Evolutionary conservation across 2,113 vertebrate species (phyloP).

Genomic region (Semicossyphus pulcher): DNA sequence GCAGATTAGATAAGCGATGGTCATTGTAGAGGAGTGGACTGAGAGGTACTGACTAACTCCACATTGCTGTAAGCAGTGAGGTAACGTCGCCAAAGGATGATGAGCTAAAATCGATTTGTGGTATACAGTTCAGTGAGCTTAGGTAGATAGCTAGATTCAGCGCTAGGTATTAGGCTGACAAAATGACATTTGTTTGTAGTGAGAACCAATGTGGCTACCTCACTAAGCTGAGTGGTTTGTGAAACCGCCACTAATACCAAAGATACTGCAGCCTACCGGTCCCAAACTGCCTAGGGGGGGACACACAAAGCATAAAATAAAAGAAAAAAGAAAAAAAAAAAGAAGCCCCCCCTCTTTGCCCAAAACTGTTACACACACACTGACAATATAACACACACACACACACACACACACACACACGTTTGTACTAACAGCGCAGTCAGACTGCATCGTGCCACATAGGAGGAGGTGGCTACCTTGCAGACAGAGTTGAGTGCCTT

Average conservation of each 20-base stretch:
- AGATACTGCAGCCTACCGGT: slow-evolving; percentile 95
- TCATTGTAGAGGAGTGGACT: slow-evolving; percentile 67
- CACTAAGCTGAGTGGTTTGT: slow-evolving; percentile 97
- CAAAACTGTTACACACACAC: slow-evolving; percentile 36
- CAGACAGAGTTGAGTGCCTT: slow-evolving; percentile 96
- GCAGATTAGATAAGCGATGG: slow-evolving; percentile 73
- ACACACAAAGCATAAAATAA: slow-evolving; percentile 53
- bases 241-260: slow-evolving; percentile 98
- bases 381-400: neutral
- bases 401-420: slow-evolving; percentile 24
- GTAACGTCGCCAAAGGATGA: slow-evolving; percentile 71
- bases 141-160: slow-evolving; percentile 76
- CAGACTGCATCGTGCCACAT: slow-evolving; percentile 81
- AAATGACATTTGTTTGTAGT: slow-evolving; percentile 91
- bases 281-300: slow-evolving; percentile 88
- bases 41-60: slow-evolving; percentile 69
- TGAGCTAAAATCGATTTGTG: slow-evolving; percentile 73
- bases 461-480: slow-evolving; percentile 80
- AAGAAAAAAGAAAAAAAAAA: neutral
- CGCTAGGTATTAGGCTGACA: slow-evolving; percentile 73
- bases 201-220: slow-evolving; percentile 98
- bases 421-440: slow-evolving; percentile 75
- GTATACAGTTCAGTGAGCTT: slow-evolving; percentile 75
- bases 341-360: slow-evolving; percentile 28
- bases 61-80: slow-evolving; percentile 82